A percentile compares a stretch with the other conserved stretches of the same genome.
Evolutionary conservation across 2,888 invertebrate species (phyloP).

Genomic region (Drosophila tanythrix): DNA sequence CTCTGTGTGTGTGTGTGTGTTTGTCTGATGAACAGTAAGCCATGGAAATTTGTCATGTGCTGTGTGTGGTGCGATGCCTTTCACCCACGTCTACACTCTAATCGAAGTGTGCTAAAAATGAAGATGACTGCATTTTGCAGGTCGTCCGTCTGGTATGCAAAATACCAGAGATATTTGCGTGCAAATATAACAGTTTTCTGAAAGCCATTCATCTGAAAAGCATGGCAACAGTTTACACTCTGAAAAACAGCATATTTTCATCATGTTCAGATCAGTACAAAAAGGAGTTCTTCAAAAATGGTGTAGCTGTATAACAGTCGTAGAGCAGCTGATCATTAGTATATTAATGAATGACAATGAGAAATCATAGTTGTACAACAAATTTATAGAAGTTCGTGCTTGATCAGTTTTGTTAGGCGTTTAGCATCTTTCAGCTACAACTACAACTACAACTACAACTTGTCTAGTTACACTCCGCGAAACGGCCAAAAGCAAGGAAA

Average conservation of each 20-base stretch:
- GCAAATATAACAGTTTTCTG: slow-evolving; percentile 17
- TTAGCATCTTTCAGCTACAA: slow-evolving; percentile 38
- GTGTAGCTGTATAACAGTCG: background rate
- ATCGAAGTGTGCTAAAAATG: slow-evolving; percentile 12
- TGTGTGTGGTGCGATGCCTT: slow-evolving; percentile 47
- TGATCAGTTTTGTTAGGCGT: slow-evolving; percentile 31
- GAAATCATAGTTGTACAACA: background rate
- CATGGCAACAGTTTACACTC: slow-evolving; percentile 13
- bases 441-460: background rate
- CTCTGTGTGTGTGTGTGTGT: background rate
- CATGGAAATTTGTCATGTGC: slow-evolving; percentile 44
- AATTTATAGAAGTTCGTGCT: background rate
- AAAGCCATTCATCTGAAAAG: background rate
- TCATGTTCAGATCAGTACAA: background rate
- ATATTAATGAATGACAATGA: background rate
- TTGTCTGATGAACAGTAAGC: slow-evolving; percentile 18
- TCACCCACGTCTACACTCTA: slow-evolving; percentile 53
- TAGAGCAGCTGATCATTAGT: no score
- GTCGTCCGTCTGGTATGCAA: slow-evolving; percentile 7
- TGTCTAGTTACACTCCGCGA: slow-evolving; percentile 53
- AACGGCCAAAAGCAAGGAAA: slow-evolving; percentile 30
- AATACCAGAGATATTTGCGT: slow-evolving; percentile 8
- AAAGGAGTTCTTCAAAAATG: background rate
- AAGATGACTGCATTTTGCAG: slow-evolving; percentile 13
- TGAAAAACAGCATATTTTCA: background rate